Percentiles rank a stretch among this genome's conserved stretches.
Evolutionary conservation across 2,797 vertebrate species (phyloP).

Genomic region (Liasis olivaceus): DNA sequence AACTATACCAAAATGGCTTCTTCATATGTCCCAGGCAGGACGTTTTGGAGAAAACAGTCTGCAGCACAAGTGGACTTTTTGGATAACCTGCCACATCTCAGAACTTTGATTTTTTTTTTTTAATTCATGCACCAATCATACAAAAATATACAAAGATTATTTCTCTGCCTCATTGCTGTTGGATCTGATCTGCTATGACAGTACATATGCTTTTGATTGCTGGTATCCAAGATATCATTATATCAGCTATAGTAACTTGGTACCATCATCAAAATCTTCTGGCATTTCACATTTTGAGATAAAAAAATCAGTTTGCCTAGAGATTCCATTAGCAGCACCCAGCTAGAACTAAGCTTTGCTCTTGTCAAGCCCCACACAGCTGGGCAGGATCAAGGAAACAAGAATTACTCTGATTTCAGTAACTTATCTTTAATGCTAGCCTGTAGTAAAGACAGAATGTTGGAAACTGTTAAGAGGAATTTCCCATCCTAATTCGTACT

Average conservation of each 20-base stretch:
- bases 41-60: not conserved
- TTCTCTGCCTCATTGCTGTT: not conserved
- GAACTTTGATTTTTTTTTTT: not conserved
- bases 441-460: not conserved
- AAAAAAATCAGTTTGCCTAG: not conserved
- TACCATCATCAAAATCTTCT: not conserved
- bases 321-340: not conserved
- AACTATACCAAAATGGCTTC: not conserved
- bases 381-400: not conserved
- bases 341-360: not conserved
- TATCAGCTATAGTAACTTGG: not conserved
- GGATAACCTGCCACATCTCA: not conserved
- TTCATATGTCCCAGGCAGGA: not conserved
- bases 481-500: not conserved
- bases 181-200: not conserved
- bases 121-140: not conserved
- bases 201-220: not conserved
- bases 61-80: not conserved
- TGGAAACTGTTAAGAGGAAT: not conserved
- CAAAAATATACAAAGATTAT: not conserved
- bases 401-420: not conserved
- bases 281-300: not conserved
- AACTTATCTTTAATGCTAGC: not conserved
- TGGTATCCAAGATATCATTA: not conserved
- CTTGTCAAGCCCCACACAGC: not conserved